A percentile compares a stretch with the other conserved stretches of the same genome.
Evolutionary conservation across 2,797 vertebrate species (phyloP).

Genomic region (Pangasius macronema): DNA sequence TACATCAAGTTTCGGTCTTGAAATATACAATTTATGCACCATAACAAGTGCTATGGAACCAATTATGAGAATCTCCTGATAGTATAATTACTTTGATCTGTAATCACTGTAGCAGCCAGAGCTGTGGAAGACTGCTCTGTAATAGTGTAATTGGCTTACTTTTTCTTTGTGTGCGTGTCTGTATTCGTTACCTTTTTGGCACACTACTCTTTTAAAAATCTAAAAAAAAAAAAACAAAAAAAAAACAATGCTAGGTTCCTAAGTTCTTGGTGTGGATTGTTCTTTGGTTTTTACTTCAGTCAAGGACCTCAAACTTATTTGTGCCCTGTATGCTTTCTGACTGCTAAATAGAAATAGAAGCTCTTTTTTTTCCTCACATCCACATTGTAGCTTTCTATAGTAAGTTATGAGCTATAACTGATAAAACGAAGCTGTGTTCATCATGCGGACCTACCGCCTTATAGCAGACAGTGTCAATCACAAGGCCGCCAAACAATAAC

Average conservation of each 20-base stretch:
- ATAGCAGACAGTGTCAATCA: not conserved
- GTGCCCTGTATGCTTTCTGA: slow-evolving; percentile 36
- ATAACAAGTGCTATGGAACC: slow-evolving; percentile 70
- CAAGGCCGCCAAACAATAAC: not conserved
- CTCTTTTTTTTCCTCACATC: not conserved
- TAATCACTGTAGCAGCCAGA: slow-evolving; percentile 67
- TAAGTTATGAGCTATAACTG: not conserved
- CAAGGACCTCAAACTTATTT: slow-evolving; percentile 40
- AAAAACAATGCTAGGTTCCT: not conserved
- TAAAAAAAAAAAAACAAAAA: not conserved
- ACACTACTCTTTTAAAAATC: slow-evolving; percentile 31
- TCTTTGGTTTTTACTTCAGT: slow-evolving; percentile 36
- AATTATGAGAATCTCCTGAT: slow-evolving; percentile 73
- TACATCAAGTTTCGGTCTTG: slow-evolving; percentile 62
- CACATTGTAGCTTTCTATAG: not conserved
- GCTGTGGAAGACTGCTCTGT: slow-evolving; percentile 63
- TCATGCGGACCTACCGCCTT: not conserved
- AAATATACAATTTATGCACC: slow-evolving; percentile 63
- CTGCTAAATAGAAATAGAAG: slow-evolving; percentile 32
- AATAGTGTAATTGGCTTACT: slow-evolving; percentile 63
- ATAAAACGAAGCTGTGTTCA: not conserved
- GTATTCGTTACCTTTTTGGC: slow-evolving; percentile 38
- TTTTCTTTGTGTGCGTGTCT: slow-evolving; percentile 36
- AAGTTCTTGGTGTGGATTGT: slow-evolving; percentile 11
- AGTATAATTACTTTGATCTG: slow-evolving; percentile 77